Percentiles rank a stretch among this genome's conserved stretches.
Evolutionary conservation across 2,888 invertebrate species (phyloP).

Genomic region (Pilophorus perplexus): DNA sequence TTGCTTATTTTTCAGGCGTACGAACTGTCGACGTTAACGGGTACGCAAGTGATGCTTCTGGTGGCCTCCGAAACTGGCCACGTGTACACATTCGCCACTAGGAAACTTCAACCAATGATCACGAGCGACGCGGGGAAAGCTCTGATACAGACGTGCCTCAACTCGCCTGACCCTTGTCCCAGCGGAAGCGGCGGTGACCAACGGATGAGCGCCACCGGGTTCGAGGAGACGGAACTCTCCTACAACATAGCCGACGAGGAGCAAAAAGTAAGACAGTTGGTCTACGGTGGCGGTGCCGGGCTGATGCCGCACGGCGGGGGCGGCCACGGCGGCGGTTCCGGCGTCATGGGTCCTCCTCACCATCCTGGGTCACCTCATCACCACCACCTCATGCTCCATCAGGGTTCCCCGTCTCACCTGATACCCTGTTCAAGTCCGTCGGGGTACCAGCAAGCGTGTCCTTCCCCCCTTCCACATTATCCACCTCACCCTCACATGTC

Average conservation of each 20-base stretch:
- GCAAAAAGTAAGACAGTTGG: conserved; percentile 96
- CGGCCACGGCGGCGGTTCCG: conserved; percentile 57
- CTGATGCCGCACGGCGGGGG: conserved; percentile 54
- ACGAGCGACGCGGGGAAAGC: conserved; percentile 96
- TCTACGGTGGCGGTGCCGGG: conserved; percentile 72
- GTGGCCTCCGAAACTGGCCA: conserved; percentile 99
- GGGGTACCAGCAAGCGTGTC: conserved; percentile 60
- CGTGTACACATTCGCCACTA: conserved; percentile 99
- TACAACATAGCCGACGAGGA: conserved; percentile 94
- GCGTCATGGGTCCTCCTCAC: conserved; percentile 60
- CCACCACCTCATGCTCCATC: conserved; percentile 58
- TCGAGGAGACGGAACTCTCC: conserved; percentile 97
- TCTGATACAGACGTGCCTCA: conserved; percentile 96
- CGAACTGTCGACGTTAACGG: conserved; percentile 96
- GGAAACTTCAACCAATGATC: conserved; percentile 99
- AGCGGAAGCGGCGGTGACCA: conserved; percentile 64
- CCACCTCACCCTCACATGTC: conserved; percentile 68
- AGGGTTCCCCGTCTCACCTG: conserved; percentile 55
- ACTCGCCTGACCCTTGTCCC: conserved; percentile 82
- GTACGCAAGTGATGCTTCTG: conserved; percentile 98
- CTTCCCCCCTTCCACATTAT: conserved; percentile 65
- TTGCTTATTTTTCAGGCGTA: conserved; percentile 76
- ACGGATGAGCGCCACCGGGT: conserved; percentile 96
- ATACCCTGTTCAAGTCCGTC: conserved; percentile 64
- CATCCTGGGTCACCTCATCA: conserved; percentile 56